Conservation (phyloP, 53 echinoderm and acorn worm genomes). For the Zoroaster sp. region DNA sequence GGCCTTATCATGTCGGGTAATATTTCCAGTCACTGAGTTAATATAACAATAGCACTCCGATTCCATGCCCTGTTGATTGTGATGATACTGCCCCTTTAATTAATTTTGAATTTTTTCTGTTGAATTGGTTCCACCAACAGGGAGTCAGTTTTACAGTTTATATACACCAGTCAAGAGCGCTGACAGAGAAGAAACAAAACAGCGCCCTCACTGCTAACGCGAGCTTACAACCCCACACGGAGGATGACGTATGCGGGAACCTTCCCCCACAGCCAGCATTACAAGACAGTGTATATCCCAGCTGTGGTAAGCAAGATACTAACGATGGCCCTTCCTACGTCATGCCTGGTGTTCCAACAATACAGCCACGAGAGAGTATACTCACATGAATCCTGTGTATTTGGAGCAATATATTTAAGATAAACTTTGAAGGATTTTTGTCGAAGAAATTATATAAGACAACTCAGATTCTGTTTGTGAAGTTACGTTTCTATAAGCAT, state of each 20-base stretch:
- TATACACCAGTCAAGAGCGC: constrained; percentile 86
- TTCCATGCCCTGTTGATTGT: no score
- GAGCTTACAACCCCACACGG: background rate
- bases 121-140: constrained; percentile 48
- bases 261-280: background rate
- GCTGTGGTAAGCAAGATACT: background rate
- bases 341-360: background rate
- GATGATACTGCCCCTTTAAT: no score
- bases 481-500: no score
- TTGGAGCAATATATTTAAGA: background rate
- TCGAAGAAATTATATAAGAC: no score
- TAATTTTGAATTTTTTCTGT: no score
- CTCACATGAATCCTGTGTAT: background rate
- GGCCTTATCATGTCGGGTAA: no score
- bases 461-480: no score
- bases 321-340: background rate
- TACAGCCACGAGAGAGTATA: constrained; percentile 3
- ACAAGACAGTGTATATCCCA: background rate
- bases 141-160: constrained; percentile 82
- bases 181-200: constrained; percentile 84
- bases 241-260: background rate
- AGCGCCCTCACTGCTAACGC: constrained; percentile 6
- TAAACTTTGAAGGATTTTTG: no score
- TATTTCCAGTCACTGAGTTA: no score
- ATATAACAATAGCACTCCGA: no score